Evolutionary conservation across 53 echinoderm and acorn worm genomes (phyloP), one percentile per base, ranked within the genome.

Genomic region (Hippasteria phrygiana): DNA sequence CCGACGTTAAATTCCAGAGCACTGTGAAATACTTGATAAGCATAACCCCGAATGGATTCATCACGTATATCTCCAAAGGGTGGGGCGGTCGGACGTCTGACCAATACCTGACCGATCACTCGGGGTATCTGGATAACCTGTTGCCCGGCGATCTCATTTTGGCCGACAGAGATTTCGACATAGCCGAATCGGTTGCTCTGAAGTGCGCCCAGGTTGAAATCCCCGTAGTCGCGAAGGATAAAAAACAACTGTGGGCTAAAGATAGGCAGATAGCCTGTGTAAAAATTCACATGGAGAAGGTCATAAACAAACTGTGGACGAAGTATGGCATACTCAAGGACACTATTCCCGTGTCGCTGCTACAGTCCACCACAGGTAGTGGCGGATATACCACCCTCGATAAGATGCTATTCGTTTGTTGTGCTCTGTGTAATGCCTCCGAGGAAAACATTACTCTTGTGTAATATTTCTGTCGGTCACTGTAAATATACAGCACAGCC

Each of bases 81-180:
- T 45, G 46, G 46, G 46, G 46, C 5, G 46, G 46, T 7, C 5
- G 46, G 11, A 45, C 46, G 46, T 45, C 46, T 7, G 46, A 45
- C 46, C 5, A 45, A 11, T 45, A 45, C 46, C 5, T 7, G 11
- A 45, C 46, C 5, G 46, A 45, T 7, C 5, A 45, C 46, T 45
- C 46, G 5, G 46, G 46, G 6, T 45, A 45, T 45, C 11, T 45
- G 11, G 11, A 45, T 45, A 5, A 7, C 46, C 11, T 45, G 46
- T 45, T 11, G 11, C 46, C 46, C 11, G 11, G 46, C 5, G 46
- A 45, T 48, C 10, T 48, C 6, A 28, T 77, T 35, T 14, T 77
- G 8, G 77, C 77, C 14, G 51, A 48, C 32, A 54, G 77, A 51
- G 77, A 48, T 22, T 48, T 13, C 7, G 70, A 46, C 43, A 70